Conservation (phyloP, 2,797 vertebrate genomes). For the Gymnothorax reevesii region DNA sequence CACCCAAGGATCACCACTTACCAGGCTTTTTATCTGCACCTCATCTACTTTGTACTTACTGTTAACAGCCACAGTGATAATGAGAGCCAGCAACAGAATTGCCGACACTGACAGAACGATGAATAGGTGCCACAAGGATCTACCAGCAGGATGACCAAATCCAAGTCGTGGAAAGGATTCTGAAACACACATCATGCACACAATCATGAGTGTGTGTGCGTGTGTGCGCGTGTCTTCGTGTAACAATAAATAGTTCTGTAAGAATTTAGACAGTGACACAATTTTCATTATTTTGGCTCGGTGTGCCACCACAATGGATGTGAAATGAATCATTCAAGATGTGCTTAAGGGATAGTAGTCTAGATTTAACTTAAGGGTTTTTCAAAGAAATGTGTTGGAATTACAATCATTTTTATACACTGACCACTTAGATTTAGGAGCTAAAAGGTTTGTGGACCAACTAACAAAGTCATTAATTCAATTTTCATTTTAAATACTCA, state of each 20-base stretch:
- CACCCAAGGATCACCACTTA: not conserved
- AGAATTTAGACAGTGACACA: too few species aligned
- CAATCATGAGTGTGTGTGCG: not conserved
- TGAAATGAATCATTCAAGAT: too few species aligned
- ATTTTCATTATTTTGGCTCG: too few species aligned
- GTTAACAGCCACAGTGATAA: slow-evolving; percentile 49
- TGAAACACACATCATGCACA: slow-evolving; percentile 23
- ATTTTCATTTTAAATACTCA: too few species aligned
- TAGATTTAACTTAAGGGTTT: too few species aligned
- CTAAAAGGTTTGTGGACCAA: too few species aligned
- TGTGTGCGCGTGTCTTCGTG: not conserved
- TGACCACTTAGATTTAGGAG: too few species aligned
- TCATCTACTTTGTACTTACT: slow-evolving; percentile 41
- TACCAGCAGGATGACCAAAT: not conserved
- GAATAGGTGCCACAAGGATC: slow-evolving; percentile 34
- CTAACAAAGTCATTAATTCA: too few species aligned
- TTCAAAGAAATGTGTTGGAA: too few species aligned
- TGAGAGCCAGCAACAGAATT: slow-evolving; percentile 42
- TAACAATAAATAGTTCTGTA: not conserved
- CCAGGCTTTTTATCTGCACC: not conserved
- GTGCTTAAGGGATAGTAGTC: too few species aligned
- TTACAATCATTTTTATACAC: too few species aligned
- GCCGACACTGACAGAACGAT: slow-evolving; percentile 24
- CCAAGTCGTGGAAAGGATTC: slow-evolving; percentile 24
- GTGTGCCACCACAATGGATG: too few species aligned